phyloP scores from a whole-genome alignment of 2,113 vertebrate species.

The Nicator chloris region DNA sequence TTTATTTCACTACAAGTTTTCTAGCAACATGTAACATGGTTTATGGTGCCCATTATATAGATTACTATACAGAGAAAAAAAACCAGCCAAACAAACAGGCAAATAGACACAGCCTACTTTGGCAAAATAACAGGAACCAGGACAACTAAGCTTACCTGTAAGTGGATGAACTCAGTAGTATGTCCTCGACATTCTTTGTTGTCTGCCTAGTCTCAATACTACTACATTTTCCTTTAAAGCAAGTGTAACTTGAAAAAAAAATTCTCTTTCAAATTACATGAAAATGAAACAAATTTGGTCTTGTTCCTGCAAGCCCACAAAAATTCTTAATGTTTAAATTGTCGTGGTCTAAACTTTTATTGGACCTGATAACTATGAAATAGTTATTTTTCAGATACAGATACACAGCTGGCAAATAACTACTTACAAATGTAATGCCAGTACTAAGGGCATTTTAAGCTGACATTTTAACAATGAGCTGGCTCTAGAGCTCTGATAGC shows the following conservation, averaged over 20 bases:
- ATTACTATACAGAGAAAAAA: background rate
- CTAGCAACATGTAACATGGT: background rate
- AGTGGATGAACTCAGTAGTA: background rate
- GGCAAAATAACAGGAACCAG: background rate
- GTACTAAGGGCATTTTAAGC: background rate
- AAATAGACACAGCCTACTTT: background rate
- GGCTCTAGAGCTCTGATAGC: background rate
- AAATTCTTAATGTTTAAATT: background rate
- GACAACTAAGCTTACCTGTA: background rate
- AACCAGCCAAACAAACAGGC: background rate
- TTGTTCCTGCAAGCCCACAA: background rate
- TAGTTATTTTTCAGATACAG: too few relatives aligned
- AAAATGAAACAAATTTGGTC: background rate
- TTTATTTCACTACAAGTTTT: background rate
- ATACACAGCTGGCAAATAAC: background rate
- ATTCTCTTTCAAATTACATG: accelerated
- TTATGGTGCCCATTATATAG: background rate
- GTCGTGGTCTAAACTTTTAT: background rate
- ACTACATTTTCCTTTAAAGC: background rate
- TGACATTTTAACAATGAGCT: background rate
- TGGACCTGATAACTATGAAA: background rate
- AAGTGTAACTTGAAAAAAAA: background rate
- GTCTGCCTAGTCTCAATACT: background rate
- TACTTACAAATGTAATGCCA: background rate
- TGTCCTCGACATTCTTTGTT: background rate